Evolutionary conservation across 2,888 invertebrate genomes (phyloP).

Genomic region (Protophormia terraenovae): DNA sequence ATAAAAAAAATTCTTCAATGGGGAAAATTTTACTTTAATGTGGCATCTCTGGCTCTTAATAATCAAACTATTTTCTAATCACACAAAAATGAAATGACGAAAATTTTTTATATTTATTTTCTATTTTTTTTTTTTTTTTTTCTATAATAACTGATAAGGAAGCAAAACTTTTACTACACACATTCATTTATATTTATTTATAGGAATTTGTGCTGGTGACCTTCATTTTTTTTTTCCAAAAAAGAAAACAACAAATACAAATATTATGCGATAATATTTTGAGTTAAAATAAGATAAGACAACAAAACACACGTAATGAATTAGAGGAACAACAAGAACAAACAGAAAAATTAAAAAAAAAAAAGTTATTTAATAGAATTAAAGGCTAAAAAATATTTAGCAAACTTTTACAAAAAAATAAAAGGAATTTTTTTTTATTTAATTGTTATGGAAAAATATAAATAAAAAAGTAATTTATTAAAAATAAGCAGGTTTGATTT

Average conservation of each 20-base stretch:
- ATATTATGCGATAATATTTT: constrained; percentile 69
- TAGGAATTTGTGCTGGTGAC: constrained; percentile 77
- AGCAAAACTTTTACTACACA: constrained; percentile 8
- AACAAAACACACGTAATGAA: constrained; percentile 14
- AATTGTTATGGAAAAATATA: background rate
- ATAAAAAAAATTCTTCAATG: too few relatives aligned
- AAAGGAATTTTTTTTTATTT: background rate
- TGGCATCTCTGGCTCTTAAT: too few relatives aligned
- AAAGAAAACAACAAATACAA: background rate
- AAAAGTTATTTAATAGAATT: background rate
- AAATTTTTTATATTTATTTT: constrained; percentile 5
- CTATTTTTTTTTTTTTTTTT: constrained; percentile 7
- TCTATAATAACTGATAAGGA: constrained; percentile 50
- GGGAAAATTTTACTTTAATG: too few relatives aligned
- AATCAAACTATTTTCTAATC: constrained; percentile 40
- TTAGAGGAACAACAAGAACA: background rate
- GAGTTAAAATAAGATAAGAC: constrained; percentile 40
- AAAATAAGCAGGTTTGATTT: background rate
- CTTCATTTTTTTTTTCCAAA: constrained; percentile 74
- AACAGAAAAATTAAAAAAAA: background rate
- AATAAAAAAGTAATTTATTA: background rate
- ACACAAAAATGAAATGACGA: constrained; percentile 37
- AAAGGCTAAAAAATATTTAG: background rate
- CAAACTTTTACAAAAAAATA: background rate
- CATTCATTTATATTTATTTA: constrained; percentile 16